phyloP scores from a whole-genome alignment of 2,113 vertebrate genomes.

The Crypturellus undulatus region DNA sequence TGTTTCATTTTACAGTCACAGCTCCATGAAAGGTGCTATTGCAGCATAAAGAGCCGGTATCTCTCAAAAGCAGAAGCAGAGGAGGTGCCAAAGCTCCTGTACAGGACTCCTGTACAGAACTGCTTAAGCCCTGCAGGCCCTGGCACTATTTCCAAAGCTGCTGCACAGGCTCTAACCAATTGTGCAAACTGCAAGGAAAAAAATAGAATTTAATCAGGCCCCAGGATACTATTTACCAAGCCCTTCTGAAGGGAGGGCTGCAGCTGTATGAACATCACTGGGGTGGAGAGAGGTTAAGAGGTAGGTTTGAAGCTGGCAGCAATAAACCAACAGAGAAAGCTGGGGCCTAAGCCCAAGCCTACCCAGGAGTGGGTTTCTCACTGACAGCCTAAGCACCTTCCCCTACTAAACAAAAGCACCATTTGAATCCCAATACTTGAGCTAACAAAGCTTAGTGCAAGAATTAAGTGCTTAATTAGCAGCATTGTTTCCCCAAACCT shows the following conservation, averaged over 20 bases:
- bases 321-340: background rate
- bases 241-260: background rate
- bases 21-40: background rate
- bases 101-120: background rate
- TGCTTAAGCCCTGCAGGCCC: background rate
- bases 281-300: background rate
- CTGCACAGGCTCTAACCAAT: background rate
- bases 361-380: background rate
- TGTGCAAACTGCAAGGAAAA: background rate
- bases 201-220: too few relatives aligned
- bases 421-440: background rate
- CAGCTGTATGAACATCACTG: background rate
- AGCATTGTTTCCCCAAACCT: background rate
- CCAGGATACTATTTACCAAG: background rate
- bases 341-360: background rate
- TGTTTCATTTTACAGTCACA: background rate
- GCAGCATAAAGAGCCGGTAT: background rate
- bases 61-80: background rate
- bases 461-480: conserved; percentile 47
- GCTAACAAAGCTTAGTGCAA: conserved; percentile 24
- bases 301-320: background rate
- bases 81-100: background rate
- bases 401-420: conserved; percentile 17
- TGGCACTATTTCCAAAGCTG: background rate
- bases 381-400: background rate